Evolutionary conservation across 2,113 vertebrate species (phyloP).

Genomic region (Syngnathus floridae): DNA sequence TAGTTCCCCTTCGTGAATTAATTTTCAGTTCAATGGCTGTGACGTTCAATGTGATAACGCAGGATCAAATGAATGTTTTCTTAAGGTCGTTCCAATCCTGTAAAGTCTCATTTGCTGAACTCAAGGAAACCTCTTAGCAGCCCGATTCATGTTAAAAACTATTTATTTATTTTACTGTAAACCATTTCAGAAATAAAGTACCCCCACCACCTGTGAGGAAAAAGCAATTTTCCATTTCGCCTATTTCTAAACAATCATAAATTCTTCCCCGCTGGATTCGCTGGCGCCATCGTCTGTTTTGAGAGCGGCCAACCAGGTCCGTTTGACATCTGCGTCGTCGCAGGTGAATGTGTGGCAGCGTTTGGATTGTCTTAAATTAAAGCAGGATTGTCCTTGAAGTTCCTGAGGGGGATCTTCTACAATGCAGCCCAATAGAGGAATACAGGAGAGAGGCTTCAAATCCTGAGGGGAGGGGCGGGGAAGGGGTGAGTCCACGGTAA

Average conservation of each 20-base stretch:
- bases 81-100: constrained; percentile 31
- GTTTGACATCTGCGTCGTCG: constrained; percentile 77
- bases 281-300: background rate
- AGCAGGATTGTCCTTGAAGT: constrained; percentile 73
- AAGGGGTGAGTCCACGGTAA: background rate
- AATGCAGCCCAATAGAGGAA: constrained; percentile 79
- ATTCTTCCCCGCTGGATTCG: constrained; percentile 2
- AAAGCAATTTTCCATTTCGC: background rate
- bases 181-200: constrained; percentile 59
- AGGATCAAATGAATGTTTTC: constrained; percentile 57
- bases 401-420: constrained; percentile 76
- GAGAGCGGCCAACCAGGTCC: constrained; percentile 74
- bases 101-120: constrained; percentile 29
- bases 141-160: constrained; percentile 45
- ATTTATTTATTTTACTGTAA: constrained; percentile 66
- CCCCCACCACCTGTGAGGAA: background rate
- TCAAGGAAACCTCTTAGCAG: constrained; percentile 17
- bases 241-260: background rate
- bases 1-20: background rate
- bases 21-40: constrained; percentile 20
- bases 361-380: constrained; percentile 80
- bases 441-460: constrained; percentile 75
- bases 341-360: constrained; percentile 82
- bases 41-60: constrained; percentile 28
- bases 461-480: constrained; percentile 64